Conservation (phyloP, 2,113 vertebrate species). For the Oceanodroma tethys region DNA sequence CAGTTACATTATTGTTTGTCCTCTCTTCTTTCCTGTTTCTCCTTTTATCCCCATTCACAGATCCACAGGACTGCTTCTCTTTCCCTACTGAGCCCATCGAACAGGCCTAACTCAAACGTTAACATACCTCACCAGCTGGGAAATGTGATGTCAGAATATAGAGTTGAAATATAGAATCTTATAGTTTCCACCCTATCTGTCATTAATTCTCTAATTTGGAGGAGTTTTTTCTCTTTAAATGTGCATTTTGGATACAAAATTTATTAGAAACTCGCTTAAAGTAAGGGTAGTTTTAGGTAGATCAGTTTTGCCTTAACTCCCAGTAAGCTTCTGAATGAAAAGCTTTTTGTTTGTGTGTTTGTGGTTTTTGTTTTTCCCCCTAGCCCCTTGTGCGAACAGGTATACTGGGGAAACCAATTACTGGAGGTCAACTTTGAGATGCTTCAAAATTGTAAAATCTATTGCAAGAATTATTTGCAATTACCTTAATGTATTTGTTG, state of each 20-base stretch:
- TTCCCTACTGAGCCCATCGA: neutral
- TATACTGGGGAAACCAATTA: neutral
- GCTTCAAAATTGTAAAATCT: neutral
- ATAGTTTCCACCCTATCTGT: neutral
- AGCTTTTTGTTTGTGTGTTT: neutral
- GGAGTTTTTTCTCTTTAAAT: neutral
- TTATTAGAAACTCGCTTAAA: neutral
- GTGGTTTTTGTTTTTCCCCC: neutral
- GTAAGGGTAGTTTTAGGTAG: neutral
- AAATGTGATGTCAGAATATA: neutral
- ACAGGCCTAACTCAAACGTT: neutral
- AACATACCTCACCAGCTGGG: neutral
- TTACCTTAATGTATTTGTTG: neutral
- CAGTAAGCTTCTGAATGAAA: neutral
- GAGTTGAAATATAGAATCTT: neutral
- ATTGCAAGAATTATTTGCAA: neutral
- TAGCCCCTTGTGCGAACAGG: neutral
- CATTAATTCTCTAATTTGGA: neutral
- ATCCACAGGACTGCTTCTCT: neutral
- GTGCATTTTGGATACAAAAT: neutral
- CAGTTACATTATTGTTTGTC: neutral
- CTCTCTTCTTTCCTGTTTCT: neutral
- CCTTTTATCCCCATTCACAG: neutral
- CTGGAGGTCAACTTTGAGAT: neutral
- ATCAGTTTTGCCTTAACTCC: neutral